Evolutionary conservation across 2,797 vertebrate genomes (phyloP).

Genomic region (Tapirus indicus): DNA sequence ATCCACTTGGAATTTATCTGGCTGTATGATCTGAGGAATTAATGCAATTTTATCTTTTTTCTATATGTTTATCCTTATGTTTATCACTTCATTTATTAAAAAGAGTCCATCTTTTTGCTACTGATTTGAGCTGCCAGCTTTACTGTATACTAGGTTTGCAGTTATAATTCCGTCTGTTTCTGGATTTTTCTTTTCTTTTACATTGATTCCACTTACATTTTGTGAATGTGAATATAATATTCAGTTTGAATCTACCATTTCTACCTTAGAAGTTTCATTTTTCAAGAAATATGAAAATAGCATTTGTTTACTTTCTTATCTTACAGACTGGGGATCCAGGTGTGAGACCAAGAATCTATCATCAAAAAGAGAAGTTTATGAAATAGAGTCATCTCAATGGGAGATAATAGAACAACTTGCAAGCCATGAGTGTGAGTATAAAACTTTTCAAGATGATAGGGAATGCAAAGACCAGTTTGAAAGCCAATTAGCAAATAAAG

Average conservation of each 20-base stretch:
- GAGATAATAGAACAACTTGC: neutral
- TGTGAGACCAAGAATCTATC: neutral
- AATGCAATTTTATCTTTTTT: neutral
- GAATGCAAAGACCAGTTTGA: neutral
- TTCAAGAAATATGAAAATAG: constrained; percentile 18
- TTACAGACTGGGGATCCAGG: constrained; percentile 15
- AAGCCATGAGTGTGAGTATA: neutral
- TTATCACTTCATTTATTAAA: neutral
- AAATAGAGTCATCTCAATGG: neutral
- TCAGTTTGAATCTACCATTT: neutral
- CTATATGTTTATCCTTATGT: neutral
- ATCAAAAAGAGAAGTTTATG: neutral
- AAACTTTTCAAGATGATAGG: neutral
- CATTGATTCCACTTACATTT: neutral
- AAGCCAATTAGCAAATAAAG: constrained; percentile 26
- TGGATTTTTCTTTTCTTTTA: neutral
- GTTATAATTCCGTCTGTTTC: neutral
- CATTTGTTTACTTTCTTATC: neutral
- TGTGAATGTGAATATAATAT: neutral
- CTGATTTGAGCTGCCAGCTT: neutral
- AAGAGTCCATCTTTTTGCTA: neutral
- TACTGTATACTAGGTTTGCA: neutral
- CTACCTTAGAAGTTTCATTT: neutral
- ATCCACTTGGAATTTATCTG: neutral
- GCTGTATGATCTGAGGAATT: neutral